Conservation (phyloP, 2,113 vertebrate species). For the Toxotes jaculatrix region DNA sequence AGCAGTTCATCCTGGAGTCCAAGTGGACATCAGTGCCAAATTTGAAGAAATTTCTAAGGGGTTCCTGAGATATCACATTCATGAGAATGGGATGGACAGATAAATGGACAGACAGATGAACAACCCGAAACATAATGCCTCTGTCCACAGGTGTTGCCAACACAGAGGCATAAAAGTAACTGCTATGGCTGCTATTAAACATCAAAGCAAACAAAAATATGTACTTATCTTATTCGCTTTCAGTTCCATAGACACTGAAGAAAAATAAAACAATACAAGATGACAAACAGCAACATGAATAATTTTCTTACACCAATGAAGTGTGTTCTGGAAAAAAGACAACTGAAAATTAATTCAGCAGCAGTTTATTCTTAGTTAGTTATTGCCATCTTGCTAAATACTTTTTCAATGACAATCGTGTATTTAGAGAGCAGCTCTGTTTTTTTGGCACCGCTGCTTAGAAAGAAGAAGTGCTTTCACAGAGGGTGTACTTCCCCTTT, state of each 20-base stretch:
- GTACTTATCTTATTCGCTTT: slow-evolving; percentile 17
- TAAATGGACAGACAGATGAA: too few relatives aligned
- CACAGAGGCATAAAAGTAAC: slow-evolving; percentile 1
- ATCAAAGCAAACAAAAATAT: background rate
- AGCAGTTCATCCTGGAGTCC: too few relatives aligned
- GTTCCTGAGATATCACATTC: too few relatives aligned
- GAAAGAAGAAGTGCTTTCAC: background rate
- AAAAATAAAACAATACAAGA: background rate
- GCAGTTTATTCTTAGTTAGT: background rate
- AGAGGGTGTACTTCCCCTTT: background rate
- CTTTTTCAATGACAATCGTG: background rate
- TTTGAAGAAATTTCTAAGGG: too few relatives aligned
- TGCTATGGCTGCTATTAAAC: background rate
- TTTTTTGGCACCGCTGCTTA: background rate
- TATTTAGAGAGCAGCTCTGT: background rate
- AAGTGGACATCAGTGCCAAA: too few relatives aligned
- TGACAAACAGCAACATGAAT: slow-evolving; percentile 24
- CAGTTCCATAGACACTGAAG: slow-evolving; percentile 1
- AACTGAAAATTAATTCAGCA: slow-evolving; percentile 7
- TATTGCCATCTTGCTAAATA: slow-evolving; percentile 23
- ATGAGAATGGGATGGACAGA: too few relatives aligned
- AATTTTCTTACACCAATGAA: background rate
- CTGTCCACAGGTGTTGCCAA: too few relatives aligned
- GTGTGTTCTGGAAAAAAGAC: background rate
- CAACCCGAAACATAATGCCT: too few relatives aligned